Percentiles rank a stretch among this genome's conserved stretches.
Conservation (phyloP, 2,113 vertebrate species). For the Chaetodon auriga region DNA sequence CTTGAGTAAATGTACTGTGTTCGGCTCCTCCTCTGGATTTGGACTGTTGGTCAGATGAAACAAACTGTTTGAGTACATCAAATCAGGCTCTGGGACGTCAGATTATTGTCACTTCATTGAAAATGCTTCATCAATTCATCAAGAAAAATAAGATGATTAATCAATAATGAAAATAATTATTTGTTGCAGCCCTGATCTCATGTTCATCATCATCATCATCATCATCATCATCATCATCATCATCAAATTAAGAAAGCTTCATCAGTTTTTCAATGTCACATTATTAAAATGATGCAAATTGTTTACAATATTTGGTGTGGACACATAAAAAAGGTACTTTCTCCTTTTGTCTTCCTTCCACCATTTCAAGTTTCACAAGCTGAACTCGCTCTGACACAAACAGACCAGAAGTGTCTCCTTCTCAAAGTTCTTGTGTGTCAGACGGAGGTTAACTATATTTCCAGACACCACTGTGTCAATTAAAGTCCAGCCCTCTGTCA, state of each 20-base stretch:
- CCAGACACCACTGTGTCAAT: neutral
- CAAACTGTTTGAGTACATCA: neutral
- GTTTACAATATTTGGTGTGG: neutral
- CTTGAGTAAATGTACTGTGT: neutral
- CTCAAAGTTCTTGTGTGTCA: constrained; percentile 33
- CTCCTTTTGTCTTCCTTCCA: neutral
- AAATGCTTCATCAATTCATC: neutral
- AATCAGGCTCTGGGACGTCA: neutral
- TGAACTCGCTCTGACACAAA: neutral
- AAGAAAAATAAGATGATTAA: neutral
- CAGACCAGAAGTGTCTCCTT: constrained; percentile 9
- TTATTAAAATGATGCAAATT: neutral
- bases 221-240: neutral
- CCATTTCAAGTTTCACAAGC: neutral
- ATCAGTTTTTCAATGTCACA: neutral
- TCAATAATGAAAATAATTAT: neutral
- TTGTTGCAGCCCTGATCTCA: neutral
- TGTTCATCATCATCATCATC: neutral
- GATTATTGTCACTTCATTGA: neutral
- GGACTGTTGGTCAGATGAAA: neutral
- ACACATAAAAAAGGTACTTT: neutral
- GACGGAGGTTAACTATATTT: neutral
- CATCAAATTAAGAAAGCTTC: neutral
- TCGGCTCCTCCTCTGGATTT: neutral
- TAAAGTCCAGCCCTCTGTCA: neutral